A percentile compares a stretch with the other conserved stretches of the same genome.
Evolutionary conservation across 30 jellyfish, hydroid and myxozoan genomes (phyloP).

Genomic region (Turritopsis dohrnii): DNA sequence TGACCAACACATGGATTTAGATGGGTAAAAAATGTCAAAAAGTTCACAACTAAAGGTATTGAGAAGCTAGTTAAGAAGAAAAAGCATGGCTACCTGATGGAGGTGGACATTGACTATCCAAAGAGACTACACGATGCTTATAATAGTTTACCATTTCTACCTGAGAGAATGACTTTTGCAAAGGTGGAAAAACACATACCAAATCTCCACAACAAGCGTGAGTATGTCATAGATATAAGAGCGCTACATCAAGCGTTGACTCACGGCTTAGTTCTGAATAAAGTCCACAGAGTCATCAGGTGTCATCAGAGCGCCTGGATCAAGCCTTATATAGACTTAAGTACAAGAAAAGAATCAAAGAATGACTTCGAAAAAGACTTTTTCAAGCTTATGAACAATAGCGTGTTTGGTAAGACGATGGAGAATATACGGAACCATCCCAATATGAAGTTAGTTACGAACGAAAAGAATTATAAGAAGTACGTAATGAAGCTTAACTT

Average conservation of each 20-base stretch:
- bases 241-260: not conserved
- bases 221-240: slow-evolving; percentile 18
- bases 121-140: slow-evolving; percentile 12
- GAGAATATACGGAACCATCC: slow-evolving; percentile 21
- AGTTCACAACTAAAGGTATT: not conserved
- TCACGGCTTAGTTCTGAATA: slow-evolving; percentile 16
- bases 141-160: slow-evolving; percentile 14
- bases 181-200: slow-evolving; percentile 36
- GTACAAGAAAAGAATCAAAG: slow-evolving; percentile 20
- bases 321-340: slow-evolving; percentile 5
- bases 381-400: slow-evolving; percentile 40
- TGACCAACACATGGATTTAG: slow-evolving; percentile 12
- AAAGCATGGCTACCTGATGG: slow-evolving; percentile 12
- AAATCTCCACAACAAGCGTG: slow-evolving; percentile 16
- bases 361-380: slow-evolving; percentile 40
- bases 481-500: not conserved
- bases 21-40: slow-evolving; percentile 12
- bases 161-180: slow-evolving; percentile 19
- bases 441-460: slow-evolving; percentile 25
- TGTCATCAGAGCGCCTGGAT: slow-evolving; percentile 29
- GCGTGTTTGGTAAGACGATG: slow-evolving; percentile 51
- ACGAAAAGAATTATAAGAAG: not conserved
- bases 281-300: slow-evolving; percentile 29
- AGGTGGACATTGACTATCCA: slow-evolving; percentile 34
- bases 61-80: slow-evolving; percentile 21